Percentiles rank a stretch among this genome's conserved stretches.
phyloP scores from a whole-genome alignment of 2,888 invertebrate genomes.

The Anticlea derivata region DNA sequence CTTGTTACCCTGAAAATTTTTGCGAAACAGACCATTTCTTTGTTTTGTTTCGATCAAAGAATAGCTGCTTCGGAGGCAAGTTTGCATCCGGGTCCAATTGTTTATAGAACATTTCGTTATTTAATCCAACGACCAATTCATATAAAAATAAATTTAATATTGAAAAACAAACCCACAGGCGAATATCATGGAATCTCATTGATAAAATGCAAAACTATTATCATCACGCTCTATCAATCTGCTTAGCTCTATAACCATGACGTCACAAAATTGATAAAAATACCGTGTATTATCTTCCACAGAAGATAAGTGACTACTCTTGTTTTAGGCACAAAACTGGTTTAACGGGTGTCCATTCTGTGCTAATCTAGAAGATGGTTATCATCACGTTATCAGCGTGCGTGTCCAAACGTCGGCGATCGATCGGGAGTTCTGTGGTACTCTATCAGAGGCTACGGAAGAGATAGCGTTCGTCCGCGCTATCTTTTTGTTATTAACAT shows the following conservation, averaged over 20 bases:
- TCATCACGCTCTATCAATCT: slow-evolving; percentile 40
- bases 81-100: too few relatives aligned
- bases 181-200: not conserved
- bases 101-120: too few relatives aligned
- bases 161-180: too few relatives aligned
- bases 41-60: too few relatives aligned
- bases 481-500: slow-evolving; percentile 52
- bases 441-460: slow-evolving; percentile 49
- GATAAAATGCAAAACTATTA: slow-evolving; percentile 4
- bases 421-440: slow-evolving; percentile 43
- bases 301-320: slow-evolving; percentile 46
- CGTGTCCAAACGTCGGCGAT: slow-evolving; percentile 60
- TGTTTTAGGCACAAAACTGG: slow-evolving; percentile 48
- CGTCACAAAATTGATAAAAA: slow-evolving; percentile 50
- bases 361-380: slow-evolving; percentile 65
- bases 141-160: too few relatives aligned
- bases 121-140: too few relatives aligned
- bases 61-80: too few relatives aligned
- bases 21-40: too few relatives aligned
- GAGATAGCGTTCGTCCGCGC: slow-evolving; percentile 47
- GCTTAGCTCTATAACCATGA: slow-evolving; percentile 29
- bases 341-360: slow-evolving; percentile 47
- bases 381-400: slow-evolving; percentile 70
- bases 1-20: too few relatives aligned
- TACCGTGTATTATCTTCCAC: slow-evolving; percentile 61